Evolutionary conservation across 2,797 vertebrate genomes (phyloP).

Genomic region (Triplophysa yarkandensis): DNA sequence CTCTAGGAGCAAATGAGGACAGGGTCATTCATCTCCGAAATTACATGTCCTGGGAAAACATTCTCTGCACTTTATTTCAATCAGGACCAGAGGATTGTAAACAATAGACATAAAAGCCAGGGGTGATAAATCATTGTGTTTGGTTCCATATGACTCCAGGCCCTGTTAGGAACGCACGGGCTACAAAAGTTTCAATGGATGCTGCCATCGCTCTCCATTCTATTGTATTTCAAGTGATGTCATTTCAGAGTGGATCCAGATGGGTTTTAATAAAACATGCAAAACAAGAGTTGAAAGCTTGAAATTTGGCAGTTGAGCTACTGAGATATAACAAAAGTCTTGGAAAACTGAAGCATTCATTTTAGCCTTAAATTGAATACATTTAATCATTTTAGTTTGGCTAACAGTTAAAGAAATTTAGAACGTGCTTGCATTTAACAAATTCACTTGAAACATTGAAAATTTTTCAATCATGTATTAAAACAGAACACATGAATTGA

Average conservation of each 20-base stretch:
- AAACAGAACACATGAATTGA: too few species aligned
- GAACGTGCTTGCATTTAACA: too few species aligned
- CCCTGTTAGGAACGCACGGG: slow-evolving; percentile 31
- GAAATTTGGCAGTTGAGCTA: not conserved
- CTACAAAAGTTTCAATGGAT: slow-evolving; percentile 29
- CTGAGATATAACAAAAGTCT: not conserved
- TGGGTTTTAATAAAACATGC: slow-evolving; percentile 5
- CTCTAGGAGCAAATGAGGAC: slow-evolving; percentile 49
- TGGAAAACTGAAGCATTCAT: not conserved
- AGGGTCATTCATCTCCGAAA: slow-evolving; percentile 51
- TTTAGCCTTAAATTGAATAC: not conserved
- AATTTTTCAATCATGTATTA: too few species aligned
- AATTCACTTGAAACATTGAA: too few species aligned
- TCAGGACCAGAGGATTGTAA: slow-evolving; percentile 36
- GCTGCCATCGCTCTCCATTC: slow-evolving; percentile 14
- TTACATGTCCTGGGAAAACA: slow-evolving; percentile 53
- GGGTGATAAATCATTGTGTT: slow-evolving; percentile 45
- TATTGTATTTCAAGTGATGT: slow-evolving; percentile 23
- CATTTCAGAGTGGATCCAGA: slow-evolving; percentile 10
- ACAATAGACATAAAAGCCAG: slow-evolving; percentile 47
- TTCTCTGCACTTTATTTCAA: slow-evolving; percentile 52
- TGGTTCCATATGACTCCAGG: slow-evolving; percentile 33
- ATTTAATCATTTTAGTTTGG: too few species aligned
- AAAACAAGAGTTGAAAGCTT: not conserved
- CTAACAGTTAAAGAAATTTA: too few species aligned